Conservation (phyloP, 2,888 invertebrate genomes). For the Drosophila multiciliata region DNA sequence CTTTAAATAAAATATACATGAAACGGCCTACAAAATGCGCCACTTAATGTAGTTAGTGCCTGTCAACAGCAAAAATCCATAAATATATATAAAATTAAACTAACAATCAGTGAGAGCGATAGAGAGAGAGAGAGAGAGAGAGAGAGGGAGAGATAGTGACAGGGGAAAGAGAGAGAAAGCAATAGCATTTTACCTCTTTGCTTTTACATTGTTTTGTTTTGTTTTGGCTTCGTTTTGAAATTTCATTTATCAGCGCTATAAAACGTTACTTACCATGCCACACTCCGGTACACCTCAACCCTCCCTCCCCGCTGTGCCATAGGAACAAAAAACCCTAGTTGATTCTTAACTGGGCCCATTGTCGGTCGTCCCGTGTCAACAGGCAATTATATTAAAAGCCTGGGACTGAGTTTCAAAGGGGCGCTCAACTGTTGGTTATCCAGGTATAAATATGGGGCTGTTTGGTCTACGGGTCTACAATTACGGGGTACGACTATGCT, state of each 20-base stretch:
- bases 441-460: conserved; percentile 2
- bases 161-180: background rate
- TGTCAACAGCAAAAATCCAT: conserved; percentile 33
- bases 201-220: conserved; percentile 56
- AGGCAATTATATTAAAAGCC: conserved; percentile 82
- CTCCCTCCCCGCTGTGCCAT: background rate
- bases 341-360: conserved; percentile 37
- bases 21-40: conserved; percentile 14
- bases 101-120: conserved; percentile 9
- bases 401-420: conserved; percentile 41
- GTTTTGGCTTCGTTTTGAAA: conserved; percentile 70
- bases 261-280: conserved; percentile 60
- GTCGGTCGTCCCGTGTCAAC: conserved; percentile 81
- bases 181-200: conserved; percentile 41
- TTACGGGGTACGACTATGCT: conserved; percentile 65
- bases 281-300: background rate
- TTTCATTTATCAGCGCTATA: conserved; percentile 79
- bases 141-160: background rate
- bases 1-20: conserved; percentile 27
- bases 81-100: conserved; percentile 8
- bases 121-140: background rate
- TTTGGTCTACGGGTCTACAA: conserved; percentile 41
- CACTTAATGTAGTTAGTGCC: conserved; percentile 46
- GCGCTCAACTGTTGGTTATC: conserved; percentile 34
- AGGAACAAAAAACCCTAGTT: conserved; percentile 5